Conservation (phyloP, 2,888 invertebrate genomes). For the Lysandra bellargus region DNA sequence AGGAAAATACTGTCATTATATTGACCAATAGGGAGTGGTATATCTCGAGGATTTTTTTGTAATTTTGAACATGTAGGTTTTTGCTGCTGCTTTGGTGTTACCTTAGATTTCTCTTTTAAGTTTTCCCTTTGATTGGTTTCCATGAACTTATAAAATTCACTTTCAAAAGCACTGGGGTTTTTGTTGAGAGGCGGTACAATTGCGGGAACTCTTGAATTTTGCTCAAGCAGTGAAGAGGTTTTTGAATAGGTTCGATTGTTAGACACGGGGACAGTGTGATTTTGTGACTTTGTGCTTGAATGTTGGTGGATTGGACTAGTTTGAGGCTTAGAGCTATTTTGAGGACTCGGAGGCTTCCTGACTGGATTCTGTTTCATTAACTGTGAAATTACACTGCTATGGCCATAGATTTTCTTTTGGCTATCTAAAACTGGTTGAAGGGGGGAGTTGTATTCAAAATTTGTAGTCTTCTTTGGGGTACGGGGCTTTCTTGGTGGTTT, state of each 20-base stretch:
- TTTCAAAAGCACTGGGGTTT: slow-evolving; percentile 67
- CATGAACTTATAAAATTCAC: slow-evolving; percentile 72
- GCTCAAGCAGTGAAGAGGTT: slow-evolving; percentile 45
- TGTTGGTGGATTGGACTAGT: slow-evolving; percentile 11
- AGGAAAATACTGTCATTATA: slow-evolving; percentile 70
- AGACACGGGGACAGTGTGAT: slow-evolving; percentile 33
- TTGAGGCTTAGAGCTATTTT: not conserved
- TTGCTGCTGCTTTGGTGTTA: slow-evolving; percentile 43
- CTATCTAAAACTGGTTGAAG: slow-evolving; percentile 56
- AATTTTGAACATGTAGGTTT: slow-evolving; percentile 36
- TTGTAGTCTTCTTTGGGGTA: slow-evolving; percentile 54
- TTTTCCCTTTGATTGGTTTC: slow-evolving; percentile 30
- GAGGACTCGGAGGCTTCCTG: slow-evolving; percentile 20
- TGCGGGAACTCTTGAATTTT: slow-evolving; percentile 52
- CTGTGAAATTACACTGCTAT: slow-evolving; percentile 25
- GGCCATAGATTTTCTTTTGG: slow-evolving; percentile 45
- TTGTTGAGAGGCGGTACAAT: slow-evolving; percentile 61
- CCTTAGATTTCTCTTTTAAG: slow-evolving; percentile 41
- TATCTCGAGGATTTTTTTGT: slow-evolving; percentile 45
- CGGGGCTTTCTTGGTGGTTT: slow-evolving; percentile 65
- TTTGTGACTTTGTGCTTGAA: slow-evolving; percentile 34
- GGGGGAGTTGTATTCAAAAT: slow-evolving; percentile 54
- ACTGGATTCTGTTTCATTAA: not conserved
- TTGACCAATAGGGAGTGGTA: slow-evolving; percentile 61
- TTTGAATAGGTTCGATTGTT: slow-evolving; percentile 42